These are phyloP conservation scores for Prolemur simus DNA, from an alignment of 2,113 vertebrate species.

Conservation along the genomic window DNA sequence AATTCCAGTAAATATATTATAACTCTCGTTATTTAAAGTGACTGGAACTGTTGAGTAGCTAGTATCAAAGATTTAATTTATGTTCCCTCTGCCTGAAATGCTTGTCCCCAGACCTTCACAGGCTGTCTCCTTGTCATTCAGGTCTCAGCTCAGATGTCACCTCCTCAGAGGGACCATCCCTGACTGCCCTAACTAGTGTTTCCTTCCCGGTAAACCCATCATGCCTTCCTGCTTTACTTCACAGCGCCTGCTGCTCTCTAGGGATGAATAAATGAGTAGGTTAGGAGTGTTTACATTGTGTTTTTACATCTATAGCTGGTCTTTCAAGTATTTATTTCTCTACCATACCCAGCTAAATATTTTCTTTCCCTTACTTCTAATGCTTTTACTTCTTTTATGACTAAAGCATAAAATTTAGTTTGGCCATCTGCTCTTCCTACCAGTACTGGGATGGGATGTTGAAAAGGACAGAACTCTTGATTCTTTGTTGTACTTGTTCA, in stretches of 20 bases:
- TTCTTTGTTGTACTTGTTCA: not conserved
- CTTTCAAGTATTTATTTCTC: constrained; percentile 6
- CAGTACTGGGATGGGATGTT: not conserved
- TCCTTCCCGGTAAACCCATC: not conserved
- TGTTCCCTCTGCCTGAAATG: not conserved
- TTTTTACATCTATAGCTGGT: not conserved
- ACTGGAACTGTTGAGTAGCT: not conserved
- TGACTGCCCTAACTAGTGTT: not conserved
- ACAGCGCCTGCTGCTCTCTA: not conserved
- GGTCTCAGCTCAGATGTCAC: not conserved
- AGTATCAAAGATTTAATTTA: not conserved
- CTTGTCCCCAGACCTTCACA: not conserved
- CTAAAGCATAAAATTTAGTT: not conserved
- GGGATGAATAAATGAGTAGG: not conserved
- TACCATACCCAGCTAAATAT: not conserved
- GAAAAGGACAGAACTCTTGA: not conserved
- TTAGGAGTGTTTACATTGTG: not conserved
- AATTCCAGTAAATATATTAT: not conserved
- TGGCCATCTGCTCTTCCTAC: not conserved
- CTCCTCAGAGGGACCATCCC: not conserved
- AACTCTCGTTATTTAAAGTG: not conserved
- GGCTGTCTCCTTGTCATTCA: not conserved
- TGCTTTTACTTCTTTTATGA: not conserved
- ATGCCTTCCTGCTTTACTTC: not conserved
- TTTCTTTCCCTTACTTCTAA: not conserved